Evolutionary conservation across 2,888 invertebrate species (phyloP).

Genomic region (Tridacna crocea): DNA sequence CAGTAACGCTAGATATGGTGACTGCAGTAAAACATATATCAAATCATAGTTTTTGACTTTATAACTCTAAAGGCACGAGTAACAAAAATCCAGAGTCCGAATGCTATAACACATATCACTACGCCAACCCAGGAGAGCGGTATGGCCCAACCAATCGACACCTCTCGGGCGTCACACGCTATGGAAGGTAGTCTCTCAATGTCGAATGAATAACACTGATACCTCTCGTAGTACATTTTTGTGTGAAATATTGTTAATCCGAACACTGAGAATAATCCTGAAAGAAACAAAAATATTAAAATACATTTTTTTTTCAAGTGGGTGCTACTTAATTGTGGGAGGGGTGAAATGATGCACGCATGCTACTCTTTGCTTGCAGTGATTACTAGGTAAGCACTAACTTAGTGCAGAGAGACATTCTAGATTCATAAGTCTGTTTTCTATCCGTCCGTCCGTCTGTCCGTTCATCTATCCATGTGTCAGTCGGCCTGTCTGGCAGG

Average conservation of each 20-base stretch:
- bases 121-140: slow-evolving; percentile 91
- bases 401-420: too few relatives aligned
- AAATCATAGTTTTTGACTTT: slow-evolving; percentile 80
- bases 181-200: slow-evolving; percentile 86
- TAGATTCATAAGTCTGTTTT: too few relatives aligned
- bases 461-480: too few relatives aligned
- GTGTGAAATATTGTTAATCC: slow-evolving; percentile 96
- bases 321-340: too few relatives aligned
- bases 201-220: slow-evolving; percentile 72
- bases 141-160: slow-evolving; percentile 81
- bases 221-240: slow-evolving; percentile 87
- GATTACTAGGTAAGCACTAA: too few relatives aligned
- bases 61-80: slow-evolving; percentile 93
- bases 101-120: slow-evolving; percentile 92
- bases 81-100: slow-evolving; percentile 93
- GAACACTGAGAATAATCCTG: slow-evolving; percentile 95
- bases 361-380: too few relatives aligned
- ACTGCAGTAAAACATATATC: too few relatives aligned
- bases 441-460: too few relatives aligned
- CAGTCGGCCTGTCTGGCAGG: too few relatives aligned
- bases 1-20: too few relatives aligned
- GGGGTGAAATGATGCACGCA: too few relatives aligned
- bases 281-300: background rate
- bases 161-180: slow-evolving; percentile 79
- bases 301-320: too few relatives aligned